Conservation (phyloP, 2,888 invertebrate genomes). For the Drosophila tanythrix region DNA sequence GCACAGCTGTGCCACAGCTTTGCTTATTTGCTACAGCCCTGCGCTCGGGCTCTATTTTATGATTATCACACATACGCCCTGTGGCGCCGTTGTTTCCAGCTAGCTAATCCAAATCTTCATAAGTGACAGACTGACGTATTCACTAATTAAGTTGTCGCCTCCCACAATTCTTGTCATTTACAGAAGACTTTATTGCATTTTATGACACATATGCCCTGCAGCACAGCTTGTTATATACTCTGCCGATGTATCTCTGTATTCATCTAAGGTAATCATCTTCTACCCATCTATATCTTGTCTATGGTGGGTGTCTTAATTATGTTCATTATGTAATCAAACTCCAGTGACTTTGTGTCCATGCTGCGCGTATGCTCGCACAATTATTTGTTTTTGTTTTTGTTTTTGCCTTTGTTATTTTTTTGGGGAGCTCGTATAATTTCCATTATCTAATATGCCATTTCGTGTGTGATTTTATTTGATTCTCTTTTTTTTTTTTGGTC, state of each 20-base stretch:
- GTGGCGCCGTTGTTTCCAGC: neutral
- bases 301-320: slow-evolving; percentile 44
- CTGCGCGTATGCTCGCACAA: slow-evolving; percentile 54
- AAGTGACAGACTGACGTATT: slow-evolving; percentile 29
- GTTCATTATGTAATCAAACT: slow-evolving; percentile 62
- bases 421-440: slow-evolving; percentile 52
- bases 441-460: slow-evolving; percentile 62
- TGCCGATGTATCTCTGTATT: slow-evolving; percentile 19
- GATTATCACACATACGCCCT: slow-evolving; percentile 22
- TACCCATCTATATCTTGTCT: slow-evolving; percentile 46
- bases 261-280: slow-evolving; percentile 28
- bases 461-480: slow-evolving; percentile 35
- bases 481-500: slow-evolving; percentile 21
- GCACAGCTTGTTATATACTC: slow-evolving; percentile 2
- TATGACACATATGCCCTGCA: slow-evolving; percentile 52
- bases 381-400: slow-evolving; percentile 56
- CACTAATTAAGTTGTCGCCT: slow-evolving; percentile 28
- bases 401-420: slow-evolving; percentile 26
- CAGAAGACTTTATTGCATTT: slow-evolving; percentile 28
- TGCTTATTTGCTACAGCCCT: slow-evolving; percentile 12
- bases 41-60: neutral
- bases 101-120: neutral
- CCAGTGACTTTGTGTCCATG: slow-evolving; percentile 42
- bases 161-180: slow-evolving; percentile 33
- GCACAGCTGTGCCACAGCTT: slow-evolving; percentile 29